phyloP scores from a whole-genome alignment of 2,888 invertebrate species.

The Masnerella sp. region DNA sequence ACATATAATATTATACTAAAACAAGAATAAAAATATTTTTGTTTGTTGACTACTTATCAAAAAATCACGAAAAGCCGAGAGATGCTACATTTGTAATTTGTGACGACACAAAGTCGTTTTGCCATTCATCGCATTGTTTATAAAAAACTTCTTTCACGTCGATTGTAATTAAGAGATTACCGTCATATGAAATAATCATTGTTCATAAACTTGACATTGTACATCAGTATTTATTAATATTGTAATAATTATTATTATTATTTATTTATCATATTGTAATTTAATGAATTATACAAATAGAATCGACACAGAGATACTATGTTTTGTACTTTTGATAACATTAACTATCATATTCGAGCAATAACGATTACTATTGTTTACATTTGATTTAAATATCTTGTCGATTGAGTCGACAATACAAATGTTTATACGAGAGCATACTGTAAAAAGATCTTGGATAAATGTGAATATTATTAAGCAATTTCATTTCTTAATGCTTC shows the following conservation, averaged over 20 bases:
- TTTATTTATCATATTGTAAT: slow-evolving; percentile 73
- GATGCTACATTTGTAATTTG: slow-evolving; percentile 71
- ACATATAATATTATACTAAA: not conserved
- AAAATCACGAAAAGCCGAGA: slow-evolving; percentile 74
- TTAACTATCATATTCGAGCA: slow-evolving; percentile 44
- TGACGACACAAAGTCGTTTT: slow-evolving; percentile 27
- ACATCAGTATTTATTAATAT: slow-evolving; percentile 75
- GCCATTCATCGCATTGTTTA: slow-evolving; percentile 48
- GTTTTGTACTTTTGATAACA: slow-evolving; percentile 73
- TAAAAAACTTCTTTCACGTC: slow-evolving; percentile 42
- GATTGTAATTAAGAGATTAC: slow-evolving; percentile 68
- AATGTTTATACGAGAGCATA: slow-evolving; percentile 36
- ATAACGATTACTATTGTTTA: slow-evolving; percentile 47
- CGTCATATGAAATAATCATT: slow-evolving; percentile 69
- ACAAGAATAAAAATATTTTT: slow-evolving; percentile 29
- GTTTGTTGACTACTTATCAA: slow-evolving; percentile 46
- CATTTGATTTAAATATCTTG: slow-evolving; percentile 35
- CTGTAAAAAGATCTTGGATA: slow-evolving; percentile 54
- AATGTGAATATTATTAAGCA: slow-evolving; percentile 44
- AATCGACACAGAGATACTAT: slow-evolving; percentile 63
- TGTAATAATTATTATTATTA: slow-evolving; percentile 64
- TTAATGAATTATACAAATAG: slow-evolving; percentile 60
- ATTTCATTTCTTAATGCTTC: too few relatives aligned
- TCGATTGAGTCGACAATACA: slow-evolving; percentile 56
- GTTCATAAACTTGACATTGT: slow-evolving; percentile 70